A percentile compares a stretch with the other conserved stretches of the same genome.
Conservation (phyloP, 2,888 invertebrate genomes). For the Synanthedon andrenaeformis region DNA sequence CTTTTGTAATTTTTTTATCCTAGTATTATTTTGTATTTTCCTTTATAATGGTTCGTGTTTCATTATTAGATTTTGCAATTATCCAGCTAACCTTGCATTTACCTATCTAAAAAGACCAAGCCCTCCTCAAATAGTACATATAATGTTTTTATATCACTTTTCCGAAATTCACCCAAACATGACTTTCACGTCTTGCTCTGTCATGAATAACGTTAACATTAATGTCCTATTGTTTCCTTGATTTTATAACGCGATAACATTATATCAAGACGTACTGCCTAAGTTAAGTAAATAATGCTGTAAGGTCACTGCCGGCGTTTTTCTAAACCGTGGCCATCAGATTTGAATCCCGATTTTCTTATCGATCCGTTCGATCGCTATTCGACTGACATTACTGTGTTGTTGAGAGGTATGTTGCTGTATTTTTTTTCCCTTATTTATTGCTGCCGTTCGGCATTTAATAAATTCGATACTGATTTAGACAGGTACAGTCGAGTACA, state of each 20-base stretch:
- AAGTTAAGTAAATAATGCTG: constrained; percentile 42
- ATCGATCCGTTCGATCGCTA: constrained; percentile 48
- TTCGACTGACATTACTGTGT: constrained; percentile 37
- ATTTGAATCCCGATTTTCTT: constrained; percentile 43
- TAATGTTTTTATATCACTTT: not conserved
- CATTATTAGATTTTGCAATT: no score
- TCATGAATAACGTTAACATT: constrained; percentile 46
- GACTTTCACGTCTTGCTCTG: constrained; percentile 49
- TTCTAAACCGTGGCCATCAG: constrained; percentile 43
- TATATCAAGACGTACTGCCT: constrained; percentile 42
- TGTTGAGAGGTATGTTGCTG: constrained; percentile 17
- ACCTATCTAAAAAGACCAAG: not conserved
- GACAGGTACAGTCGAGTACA: no score
- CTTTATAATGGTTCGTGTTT: no score
- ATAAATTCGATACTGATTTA: no score
- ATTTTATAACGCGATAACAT: constrained; percentile 58
- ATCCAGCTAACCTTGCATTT: no score
- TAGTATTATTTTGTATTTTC: no score
- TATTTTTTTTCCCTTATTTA: no score
- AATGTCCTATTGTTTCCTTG: constrained; percentile 62
- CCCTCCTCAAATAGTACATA: not conserved
- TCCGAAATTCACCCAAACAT: constrained; percentile 11
- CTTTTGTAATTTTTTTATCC: no score
- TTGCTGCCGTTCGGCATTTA: no score
- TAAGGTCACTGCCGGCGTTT: constrained; percentile 41